phyloP scores from a whole-genome alignment of 2,888 invertebrate genomes.

The Tribolium freemani region DNA sequence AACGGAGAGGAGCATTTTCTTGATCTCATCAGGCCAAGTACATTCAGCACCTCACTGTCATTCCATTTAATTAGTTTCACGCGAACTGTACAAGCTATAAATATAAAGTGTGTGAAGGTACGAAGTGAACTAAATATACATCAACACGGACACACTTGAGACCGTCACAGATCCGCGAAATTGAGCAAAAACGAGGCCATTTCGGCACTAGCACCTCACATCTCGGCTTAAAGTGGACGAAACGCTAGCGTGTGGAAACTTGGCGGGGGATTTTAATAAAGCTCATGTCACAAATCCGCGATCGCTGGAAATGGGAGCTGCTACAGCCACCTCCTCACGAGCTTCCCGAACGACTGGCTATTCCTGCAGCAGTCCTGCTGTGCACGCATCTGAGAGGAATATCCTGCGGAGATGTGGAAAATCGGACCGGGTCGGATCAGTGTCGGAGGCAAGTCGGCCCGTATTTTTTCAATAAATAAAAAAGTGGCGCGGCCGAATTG shows the following conservation, averaged over 20 bases:
- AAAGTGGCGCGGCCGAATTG: background rate
- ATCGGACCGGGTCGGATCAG: slow-evolving; percentile 20
- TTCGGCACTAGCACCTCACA: background rate
- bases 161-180: background rate
- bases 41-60: slow-evolving; percentile 50
- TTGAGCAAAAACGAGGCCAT: background rate
- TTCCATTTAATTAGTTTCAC: slow-evolving; percentile 54
- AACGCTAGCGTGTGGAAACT: background rate
- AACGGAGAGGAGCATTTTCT: slow-evolving; percentile 54
- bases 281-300: background rate
- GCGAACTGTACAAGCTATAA: slow-evolving; percentile 49
- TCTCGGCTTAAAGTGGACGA: background rate
- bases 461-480: slow-evolving; percentile 15
- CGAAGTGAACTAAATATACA: slow-evolving; percentile 43
- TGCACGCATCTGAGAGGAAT: slow-evolving; percentile 41
- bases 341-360: slow-evolving; percentile 51
- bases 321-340: slow-evolving; percentile 18
- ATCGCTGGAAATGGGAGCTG: background rate
- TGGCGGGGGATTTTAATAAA: slow-evolving; percentile 13
- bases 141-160: slow-evolving; percentile 14
- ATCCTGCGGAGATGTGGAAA: slow-evolving; percentile 36
- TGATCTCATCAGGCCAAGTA: slow-evolving; percentile 57
- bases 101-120: slow-evolving; percentile 54
- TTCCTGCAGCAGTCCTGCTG: slow-evolving; percentile 50
- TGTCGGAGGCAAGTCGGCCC: background rate